Evolutionary conservation across 2,113 vertebrate species (phyloP), one percentile per base, ranked within the genome.

Genomic region (Hippolais icterina): DNA sequence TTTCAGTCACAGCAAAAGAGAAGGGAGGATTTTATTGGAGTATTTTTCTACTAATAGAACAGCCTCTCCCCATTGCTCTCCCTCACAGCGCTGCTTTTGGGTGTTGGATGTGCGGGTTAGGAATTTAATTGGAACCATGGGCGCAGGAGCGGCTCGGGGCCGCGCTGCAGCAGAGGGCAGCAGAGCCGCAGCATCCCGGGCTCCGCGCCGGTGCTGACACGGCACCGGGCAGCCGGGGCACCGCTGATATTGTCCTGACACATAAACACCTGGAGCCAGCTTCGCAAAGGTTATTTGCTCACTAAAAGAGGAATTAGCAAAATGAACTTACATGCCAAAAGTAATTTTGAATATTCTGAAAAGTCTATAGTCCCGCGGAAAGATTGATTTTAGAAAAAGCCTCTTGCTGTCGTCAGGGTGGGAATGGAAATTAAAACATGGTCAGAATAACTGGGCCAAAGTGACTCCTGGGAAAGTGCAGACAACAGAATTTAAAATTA

Each of bases 301-400:
- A 96, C 96, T 98, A 98, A 98, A 98, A 97, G 87, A n/a, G 98
- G 98, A 98, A 98, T 98, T 98, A 98, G 93, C 95, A 88, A 97
- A 97, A 97, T 65, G 96, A 96, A 97, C 96, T 89, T 95, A 66
- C 87, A 94, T 94, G 98, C 97, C 98, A 98, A 97, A 97, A 98
- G 97, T 97, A 92, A 98, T 98, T 97, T 96, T 96, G 93, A 95
- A 97, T 98, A 97, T 98, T 97, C 97, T 61, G 77, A 86, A 83
- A 98, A 94, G 93, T 5, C 83, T 15, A 2, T n/a, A 57, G 88
- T 57, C 68, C 89, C 72, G 35, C 29, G 84, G 82, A 77, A 65
- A 87, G 92, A 74, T 86, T 83, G 90, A 28, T 42, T 85, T 82
- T 19, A 50, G 90, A 49, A 75, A 52, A 54, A 59, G 37, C 44